Percentiles rank a stretch among this genome's conserved stretches.
Evolutionary conservation across 2,888 invertebrate genomes (phyloP).

Genomic region (Nomada goodeniana): DNA sequence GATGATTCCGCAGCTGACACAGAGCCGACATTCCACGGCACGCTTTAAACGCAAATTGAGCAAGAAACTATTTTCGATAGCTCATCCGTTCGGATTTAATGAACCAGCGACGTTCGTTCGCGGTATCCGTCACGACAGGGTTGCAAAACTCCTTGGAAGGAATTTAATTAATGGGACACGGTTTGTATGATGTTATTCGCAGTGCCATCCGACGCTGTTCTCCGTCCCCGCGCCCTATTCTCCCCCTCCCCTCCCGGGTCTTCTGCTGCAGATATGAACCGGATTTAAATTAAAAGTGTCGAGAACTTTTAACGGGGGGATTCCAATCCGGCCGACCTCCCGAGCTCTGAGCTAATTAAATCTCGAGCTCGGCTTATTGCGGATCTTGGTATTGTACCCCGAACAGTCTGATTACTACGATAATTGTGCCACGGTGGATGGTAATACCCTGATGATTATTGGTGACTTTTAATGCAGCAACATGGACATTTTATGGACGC

Average conservation of each 20-base stretch:
- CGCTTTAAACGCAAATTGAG: conserved; percentile 73
- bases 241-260: neutral
- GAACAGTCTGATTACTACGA: conserved; percentile 35
- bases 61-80: conserved; percentile 77
- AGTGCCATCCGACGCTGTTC: conserved; percentile 41
- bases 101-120: conserved; percentile 68
- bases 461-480: neutral
- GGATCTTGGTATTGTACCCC: conserved; percentile 50
- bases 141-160: conserved; percentile 73
- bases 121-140: conserved; percentile 64
- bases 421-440: conserved; percentile 24
- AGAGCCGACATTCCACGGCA: conserved; percentile 62
- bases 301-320: conserved; percentile 75
- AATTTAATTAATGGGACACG: conserved; percentile 81
- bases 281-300: conserved; percentile 81
- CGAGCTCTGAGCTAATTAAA: conserved; percentile 77
- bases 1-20: conserved; percentile 55
- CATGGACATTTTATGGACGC: neutral
- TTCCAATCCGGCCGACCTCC: conserved; percentile 63
- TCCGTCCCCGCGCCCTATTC: conserved; percentile 19
- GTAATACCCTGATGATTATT: conserved; percentile 30
- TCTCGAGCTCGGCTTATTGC: conserved; percentile 58
- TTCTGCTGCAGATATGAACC: conserved; percentile 76
- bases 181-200: conserved; percentile 79
- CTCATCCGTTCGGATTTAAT: conserved; percentile 72